Conservation (phyloP, 2,888 invertebrate species). For the Mylabris sibirica region DNA sequence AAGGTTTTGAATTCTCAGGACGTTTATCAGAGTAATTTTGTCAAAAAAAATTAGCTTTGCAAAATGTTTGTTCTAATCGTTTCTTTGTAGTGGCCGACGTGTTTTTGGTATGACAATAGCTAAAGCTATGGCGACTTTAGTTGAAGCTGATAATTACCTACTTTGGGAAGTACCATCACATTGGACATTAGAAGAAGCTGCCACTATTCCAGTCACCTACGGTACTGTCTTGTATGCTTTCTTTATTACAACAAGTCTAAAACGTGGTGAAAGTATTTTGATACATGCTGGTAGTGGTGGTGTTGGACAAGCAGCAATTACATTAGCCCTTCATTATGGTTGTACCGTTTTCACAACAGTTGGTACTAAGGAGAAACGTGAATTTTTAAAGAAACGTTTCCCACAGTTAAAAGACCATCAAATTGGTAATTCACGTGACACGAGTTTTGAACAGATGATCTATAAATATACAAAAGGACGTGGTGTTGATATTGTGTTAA, state of each 20-base stretch:
- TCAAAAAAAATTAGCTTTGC: no score
- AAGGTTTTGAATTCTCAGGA: conserved; percentile 76
- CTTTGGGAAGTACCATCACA: conserved; percentile 64
- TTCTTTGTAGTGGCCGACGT: conserved; percentile 43
- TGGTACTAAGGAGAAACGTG: conserved; percentile 69
- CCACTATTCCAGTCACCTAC: conserved; percentile 70
- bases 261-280: conserved; percentile 60
- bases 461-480: conserved; percentile 78
- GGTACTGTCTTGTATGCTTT: conserved; percentile 58
- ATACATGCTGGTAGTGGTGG: conserved; percentile 73
- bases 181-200: conserved; percentile 68
- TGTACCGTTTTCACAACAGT: conserved; percentile 77
- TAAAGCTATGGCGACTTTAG: conserved; percentile 66
- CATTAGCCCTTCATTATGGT: conserved; percentile 70
- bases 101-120: conserved; percentile 62
- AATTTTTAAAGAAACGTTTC: conserved; percentile 67
- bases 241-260: conserved; percentile 44
- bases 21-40: conserved; percentile 26
- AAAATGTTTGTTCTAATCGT: neutral
- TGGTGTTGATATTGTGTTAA: conserved; percentile 88
- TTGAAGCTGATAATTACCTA: conserved; percentile 61
- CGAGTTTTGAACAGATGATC: conserved; percentile 86
- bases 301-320: conserved; percentile 81
- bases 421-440: conserved; percentile 77
- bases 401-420: conserved; percentile 53